These are phyloP conservation scores for Papilio elwesi DNA, from an alignment of 2,888 invertebrate genomes.

Conservation along the genomic window DNA sequence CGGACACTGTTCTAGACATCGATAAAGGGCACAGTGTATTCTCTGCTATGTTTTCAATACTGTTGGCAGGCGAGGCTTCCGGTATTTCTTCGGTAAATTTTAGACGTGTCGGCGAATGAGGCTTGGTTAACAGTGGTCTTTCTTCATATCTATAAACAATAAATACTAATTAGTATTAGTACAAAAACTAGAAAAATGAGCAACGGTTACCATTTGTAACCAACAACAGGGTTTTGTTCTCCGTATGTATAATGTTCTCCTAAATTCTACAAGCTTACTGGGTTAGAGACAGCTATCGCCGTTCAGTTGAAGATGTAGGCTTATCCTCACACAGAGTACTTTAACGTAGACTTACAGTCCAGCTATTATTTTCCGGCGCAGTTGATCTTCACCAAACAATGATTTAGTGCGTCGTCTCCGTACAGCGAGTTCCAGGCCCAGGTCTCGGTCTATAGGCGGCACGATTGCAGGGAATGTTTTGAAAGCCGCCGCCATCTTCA, in stretches of 20 bases:
- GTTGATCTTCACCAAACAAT: constrained; percentile 68
- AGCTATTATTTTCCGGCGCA: constrained; percentile 69
- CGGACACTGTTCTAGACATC: constrained; percentile 52
- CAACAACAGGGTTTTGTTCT: too few species aligned
- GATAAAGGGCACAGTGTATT: constrained; percentile 50
- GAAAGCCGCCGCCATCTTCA: constrained; percentile 69
- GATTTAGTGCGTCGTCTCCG: constrained; percentile 78
- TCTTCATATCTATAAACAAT: constrained; percentile 59
- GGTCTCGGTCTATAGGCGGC: constrained; percentile 60
- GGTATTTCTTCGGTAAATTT: constrained; percentile 34
- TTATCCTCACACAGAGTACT: not conserved
- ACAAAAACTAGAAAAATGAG: not conserved
- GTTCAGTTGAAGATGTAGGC: not conserved
- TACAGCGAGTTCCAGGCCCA: constrained; percentile 75
- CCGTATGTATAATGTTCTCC: too few species aligned
- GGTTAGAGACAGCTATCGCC: not conserved
- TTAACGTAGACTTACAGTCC: constrained; percentile 60
- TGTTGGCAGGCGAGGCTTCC: constrained; percentile 50
- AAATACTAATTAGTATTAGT: not conserved
- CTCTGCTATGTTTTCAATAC: constrained; percentile 50
- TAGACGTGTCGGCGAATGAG: constrained; percentile 24
- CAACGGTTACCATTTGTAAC: too few species aligned
- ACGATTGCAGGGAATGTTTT: constrained; percentile 65
- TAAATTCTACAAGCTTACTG: constrained; percentile 12
- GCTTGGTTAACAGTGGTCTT: constrained; percentile 41